Base-by-base conservation (phyloP, 2,888 invertebrate genomes). In the Pilophorus perplexus region DNA sequence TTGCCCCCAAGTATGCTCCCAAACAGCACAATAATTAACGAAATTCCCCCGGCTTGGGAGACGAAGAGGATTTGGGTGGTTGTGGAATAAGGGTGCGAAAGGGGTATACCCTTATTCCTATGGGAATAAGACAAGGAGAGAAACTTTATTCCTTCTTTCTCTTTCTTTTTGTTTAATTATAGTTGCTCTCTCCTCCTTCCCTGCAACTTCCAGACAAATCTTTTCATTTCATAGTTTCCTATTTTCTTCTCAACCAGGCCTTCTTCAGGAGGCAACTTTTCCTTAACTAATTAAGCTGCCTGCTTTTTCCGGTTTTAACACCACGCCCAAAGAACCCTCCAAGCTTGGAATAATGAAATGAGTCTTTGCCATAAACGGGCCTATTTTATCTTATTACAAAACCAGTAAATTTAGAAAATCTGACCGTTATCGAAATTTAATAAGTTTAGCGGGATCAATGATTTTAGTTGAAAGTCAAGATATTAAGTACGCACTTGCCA, bases 21-120 rank as follows among this genome's bases (percentile, higher is more conserved):
- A 59, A 59, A 59, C 59, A 59, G 59, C 42, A 40, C 59, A 59
- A 59, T 59, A 59, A 59, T 59, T 59, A 59, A 59, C 59, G 23
- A 59, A 59, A 59, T 59, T 59, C 42, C 40, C 59, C 23, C 20
- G 59, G 59, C 42, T 59, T 42, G 44, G 59, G 38, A 55, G 20
- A 14, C 16, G 14, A 28, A 28, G 55, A 57, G 55, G 55, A 57
- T 52, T 52, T 28, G 52, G 52, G 52, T n/a, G n/a, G n/a, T 1
- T 28, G 8, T 52, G 38, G 38, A 18, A 57, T 22, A 25, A 57
- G 38, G 38, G 23, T n/a, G 38, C 23, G 18, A 40, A 57, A 57
- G 37, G 40, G 40, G 37, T 20, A n/a, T n/a, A n/a, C n/a, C n/a
- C n/a, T n/a, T n/a, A n/a, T n/a, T n/a, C n/a, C n/a, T n/a, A n/a